These are phyloP conservation scores for Dasyurus viverrinus DNA, from an alignment of 2,113 vertebrate genomes.

Conservation along the genomic window DNA sequence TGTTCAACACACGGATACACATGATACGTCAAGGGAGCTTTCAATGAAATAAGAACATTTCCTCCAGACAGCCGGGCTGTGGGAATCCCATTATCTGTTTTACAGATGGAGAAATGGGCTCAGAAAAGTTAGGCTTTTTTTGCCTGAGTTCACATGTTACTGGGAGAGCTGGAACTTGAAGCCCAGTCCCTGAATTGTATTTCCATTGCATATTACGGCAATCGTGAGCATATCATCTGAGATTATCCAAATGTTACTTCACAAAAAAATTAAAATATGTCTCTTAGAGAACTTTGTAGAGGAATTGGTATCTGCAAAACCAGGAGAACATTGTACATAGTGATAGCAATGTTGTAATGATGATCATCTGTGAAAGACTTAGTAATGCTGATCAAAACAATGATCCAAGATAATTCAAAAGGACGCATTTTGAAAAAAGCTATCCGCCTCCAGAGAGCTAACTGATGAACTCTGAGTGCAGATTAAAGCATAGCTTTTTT, in stretches of 20 bases:
- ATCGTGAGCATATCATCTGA: background rate
- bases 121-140: background rate
- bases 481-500: too few species aligned
- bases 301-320: background rate
- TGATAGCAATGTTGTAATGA: background rate
- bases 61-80: background rate
- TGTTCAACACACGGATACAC: background rate
- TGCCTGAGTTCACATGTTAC: background rate
- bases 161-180: background rate
- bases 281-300: background rate
- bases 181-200: background rate
- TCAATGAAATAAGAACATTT: background rate
- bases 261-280: background rate
- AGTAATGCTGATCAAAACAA: background rate
- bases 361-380: background rate
- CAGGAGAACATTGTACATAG: background rate
- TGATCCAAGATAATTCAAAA: background rate
- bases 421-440: background rate
- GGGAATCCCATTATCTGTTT: background rate
- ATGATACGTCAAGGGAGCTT: background rate
- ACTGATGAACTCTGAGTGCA: background rate
- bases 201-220: background rate
- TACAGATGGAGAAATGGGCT: background rate
- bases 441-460: background rate
- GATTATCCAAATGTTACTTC: background rate